Conservation (phyloP, 2,113 vertebrate genomes). For the Passer domesticus region DNA sequence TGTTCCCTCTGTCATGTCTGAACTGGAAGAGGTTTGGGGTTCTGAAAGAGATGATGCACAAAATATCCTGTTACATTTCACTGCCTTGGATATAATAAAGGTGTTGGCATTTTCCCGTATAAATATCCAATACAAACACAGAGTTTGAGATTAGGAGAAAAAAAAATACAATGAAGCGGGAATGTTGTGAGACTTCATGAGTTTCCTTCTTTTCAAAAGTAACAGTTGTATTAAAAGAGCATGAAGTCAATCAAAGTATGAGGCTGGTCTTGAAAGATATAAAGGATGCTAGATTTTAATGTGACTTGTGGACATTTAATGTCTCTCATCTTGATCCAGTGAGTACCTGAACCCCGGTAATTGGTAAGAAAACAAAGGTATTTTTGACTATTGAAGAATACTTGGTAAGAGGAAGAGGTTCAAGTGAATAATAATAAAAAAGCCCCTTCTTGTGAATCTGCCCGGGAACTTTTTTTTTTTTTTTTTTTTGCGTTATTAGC, state of each 20-base stretch:
- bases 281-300: background rate
- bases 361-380: background rate
- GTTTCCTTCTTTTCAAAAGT: background rate
- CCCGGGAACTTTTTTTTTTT: background rate
- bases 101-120: background rate
- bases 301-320: background rate
- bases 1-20: background rate
- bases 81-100: background rate
- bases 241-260: background rate
- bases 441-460: conserved; percentile 25
- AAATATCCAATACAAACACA: background rate
- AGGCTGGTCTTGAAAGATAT: background rate
- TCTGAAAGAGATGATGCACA: background rate
- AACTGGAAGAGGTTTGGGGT: background rate
- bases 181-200: background rate
- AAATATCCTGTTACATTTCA: background rate
- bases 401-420: conserved; percentile 52
- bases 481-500: conserved; percentile 61
- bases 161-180: background rate
- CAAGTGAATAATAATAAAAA: background rate
- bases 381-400: conserved; percentile 28
- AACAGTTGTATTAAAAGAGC: background rate
- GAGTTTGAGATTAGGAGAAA: background rate
- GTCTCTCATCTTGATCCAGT: background rate
- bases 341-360: background rate